Evolutionary conservation across 2,797 vertebrate genomes (phyloP).

Genomic region (Melanotaenia trifasciata): DNA sequence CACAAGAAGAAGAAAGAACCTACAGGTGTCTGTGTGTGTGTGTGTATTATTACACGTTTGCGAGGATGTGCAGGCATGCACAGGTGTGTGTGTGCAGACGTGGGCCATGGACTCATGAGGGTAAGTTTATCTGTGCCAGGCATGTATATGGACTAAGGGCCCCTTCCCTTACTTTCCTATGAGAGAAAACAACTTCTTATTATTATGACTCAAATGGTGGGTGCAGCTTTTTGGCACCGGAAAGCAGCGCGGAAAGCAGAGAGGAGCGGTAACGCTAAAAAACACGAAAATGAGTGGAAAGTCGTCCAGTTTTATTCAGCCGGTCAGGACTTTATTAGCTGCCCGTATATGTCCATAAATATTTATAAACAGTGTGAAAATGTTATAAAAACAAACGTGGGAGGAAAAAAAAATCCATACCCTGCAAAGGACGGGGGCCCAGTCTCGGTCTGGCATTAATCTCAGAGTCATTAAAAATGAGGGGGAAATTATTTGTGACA

Average conservation of each 20-base stretch:
- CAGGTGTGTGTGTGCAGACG: conserved; percentile 39
- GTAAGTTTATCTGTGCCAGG: conserved; percentile 32
- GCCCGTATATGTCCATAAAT: conserved; percentile 74
- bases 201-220: conserved; percentile 61
- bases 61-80: conserved; percentile 26
- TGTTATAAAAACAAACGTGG: conserved; percentile 58
- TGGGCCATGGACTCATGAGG: conserved; percentile 44
- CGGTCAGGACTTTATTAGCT: conserved; percentile 65
- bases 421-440: conserved; percentile 50
- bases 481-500: conserved; percentile 86
- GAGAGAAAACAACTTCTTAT: conserved; percentile 65
- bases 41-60: background rate
- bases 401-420: conserved; percentile 27
- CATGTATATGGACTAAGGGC: conserved; percentile 19
- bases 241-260: conserved; percentile 20
- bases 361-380: conserved; percentile 76
- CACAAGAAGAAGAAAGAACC: conserved; percentile 9
- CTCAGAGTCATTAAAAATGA: conserved; percentile 73
- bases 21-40: conserved; percentile 56
- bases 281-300: conserved; percentile 64
- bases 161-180: conserved; percentile 17
- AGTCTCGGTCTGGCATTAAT: conserved; percentile 72
- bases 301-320: conserved; percentile 42
- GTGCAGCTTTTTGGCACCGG: conserved; percentile 58
- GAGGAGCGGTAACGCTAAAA: conserved; percentile 54